Evolutionary conservation across 2,888 invertebrate species (phyloP).

Genomic region (Agrotis exclamationis): DNA sequence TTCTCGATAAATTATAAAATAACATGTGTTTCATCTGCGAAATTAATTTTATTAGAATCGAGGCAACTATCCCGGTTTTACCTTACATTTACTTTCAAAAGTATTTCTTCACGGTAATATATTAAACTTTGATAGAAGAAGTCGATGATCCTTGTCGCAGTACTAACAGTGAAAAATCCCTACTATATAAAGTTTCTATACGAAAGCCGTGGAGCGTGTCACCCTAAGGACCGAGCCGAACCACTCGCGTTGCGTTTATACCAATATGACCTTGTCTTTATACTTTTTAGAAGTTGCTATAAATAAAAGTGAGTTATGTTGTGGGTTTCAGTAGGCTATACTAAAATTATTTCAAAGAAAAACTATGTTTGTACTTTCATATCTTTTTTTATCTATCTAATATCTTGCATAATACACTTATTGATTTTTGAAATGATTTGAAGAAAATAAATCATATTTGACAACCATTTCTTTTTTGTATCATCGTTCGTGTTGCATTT

Average conservation of each 20-base stretch:
- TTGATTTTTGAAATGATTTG: not conserved
- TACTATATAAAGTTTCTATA: slow-evolving; percentile 23
- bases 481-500: no score
- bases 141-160: slow-evolving; percentile 5
- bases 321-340: slow-evolving; percentile 1
- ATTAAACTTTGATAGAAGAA: slow-evolving; percentile 16
- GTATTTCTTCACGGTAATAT: not conserved
- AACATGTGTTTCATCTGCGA: no score
- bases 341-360: not conserved
- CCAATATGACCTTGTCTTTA: slow-evolving; percentile 38
- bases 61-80: no score
- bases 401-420: not conserved
- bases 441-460: no score
- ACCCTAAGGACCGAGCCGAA: slow-evolving; percentile 19
- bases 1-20: no score
- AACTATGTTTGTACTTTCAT: not conserved
- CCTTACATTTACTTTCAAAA: not conserved
- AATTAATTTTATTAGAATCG: no score
- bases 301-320: slow-evolving; percentile 11
- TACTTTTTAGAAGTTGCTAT: slow-evolving; percentile 9
- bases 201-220: slow-evolving; percentile 41
- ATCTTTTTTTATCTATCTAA: not conserved
- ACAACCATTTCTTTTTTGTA: no score
- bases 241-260: slow-evolving; percentile 16
- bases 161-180: slow-evolving; percentile 12